These are phyloP conservation scores for Solenopsis invicta DNA, from an alignment of 1,140 invertebrate species.

Conservation along the genomic window DNA sequence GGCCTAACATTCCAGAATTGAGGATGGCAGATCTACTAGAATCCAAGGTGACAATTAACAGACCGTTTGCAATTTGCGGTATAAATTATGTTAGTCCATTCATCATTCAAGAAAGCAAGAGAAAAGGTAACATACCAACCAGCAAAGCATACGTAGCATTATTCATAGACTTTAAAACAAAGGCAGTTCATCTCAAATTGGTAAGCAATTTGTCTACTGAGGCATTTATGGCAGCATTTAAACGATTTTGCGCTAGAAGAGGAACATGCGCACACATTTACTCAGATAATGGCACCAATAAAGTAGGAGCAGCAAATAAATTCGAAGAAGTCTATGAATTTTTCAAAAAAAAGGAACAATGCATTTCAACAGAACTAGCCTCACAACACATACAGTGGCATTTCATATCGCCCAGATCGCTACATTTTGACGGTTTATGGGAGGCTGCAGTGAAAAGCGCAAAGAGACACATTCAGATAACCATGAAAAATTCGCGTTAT, in stretches of 20 bases:
- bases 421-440: background rate
- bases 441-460: background rate
- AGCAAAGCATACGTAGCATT: background rate
- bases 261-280: background rate
- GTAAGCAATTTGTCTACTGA: background rate
- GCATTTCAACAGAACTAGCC: background rate
- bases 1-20: background rate
- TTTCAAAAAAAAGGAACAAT: background rate
- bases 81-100: background rate
- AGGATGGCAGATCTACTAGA: background rate
- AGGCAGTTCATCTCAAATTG: background rate
- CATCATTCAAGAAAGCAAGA: background rate
- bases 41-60: background rate
- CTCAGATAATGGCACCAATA: background rate
- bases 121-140: background rate
- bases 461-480: background rate
- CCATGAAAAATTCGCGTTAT: too few relatives aligned
- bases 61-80: background rate
- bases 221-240: background rate
- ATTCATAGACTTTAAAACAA: background rate
- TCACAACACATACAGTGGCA: background rate
- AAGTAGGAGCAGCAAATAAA: background rate
- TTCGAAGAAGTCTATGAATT: background rate
- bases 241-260: background rate
- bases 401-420: background rate